Percentiles rank a stretch among this genome's conserved stretches.
Evolutionary conservation across 2,888 invertebrate species (phyloP).

Genomic region (Julus scanicus): DNA sequence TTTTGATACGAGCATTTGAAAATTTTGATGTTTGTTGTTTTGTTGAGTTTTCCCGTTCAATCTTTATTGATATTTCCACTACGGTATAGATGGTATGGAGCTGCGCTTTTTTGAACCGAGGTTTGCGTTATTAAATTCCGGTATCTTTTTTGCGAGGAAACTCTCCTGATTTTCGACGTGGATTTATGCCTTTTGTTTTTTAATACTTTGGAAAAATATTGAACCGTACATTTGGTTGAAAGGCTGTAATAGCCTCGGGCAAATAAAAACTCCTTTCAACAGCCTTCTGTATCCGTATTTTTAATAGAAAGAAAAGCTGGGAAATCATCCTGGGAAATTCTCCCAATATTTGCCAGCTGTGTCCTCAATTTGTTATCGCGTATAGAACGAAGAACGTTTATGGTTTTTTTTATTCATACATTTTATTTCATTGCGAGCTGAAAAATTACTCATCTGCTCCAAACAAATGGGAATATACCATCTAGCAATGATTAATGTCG

Average conservation of each 20-base stretch:
- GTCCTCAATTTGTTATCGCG: slow-evolving; percentile 40
- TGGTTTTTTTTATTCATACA: slow-evolving; percentile 11
- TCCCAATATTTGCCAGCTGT: slow-evolving; percentile 44
- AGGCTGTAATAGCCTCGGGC: slow-evolving; percentile 19
- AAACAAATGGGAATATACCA: neutral
- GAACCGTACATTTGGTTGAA: slow-evolving; percentile 6
- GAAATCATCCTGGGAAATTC: slow-evolving; percentile 44
- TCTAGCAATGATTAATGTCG: neutral
- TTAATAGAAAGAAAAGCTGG: slow-evolving; percentile 43
- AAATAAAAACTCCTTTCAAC: slow-evolving; percentile 45
- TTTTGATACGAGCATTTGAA: neutral
- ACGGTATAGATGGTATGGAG: neutral
- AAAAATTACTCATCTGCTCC: slow-evolving; percentile 4
- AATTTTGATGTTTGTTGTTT: neutral
- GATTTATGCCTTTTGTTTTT: slow-evolving; percentile 39
- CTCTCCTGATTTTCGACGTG: neutral
- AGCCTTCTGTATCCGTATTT: slow-evolving; percentile 13
- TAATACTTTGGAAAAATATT: slow-evolving; percentile 35
- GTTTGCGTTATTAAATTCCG: neutral
- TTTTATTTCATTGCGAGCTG: slow-evolving; percentile 32
- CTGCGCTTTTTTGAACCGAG: neutral
- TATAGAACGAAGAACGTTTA: neutral
- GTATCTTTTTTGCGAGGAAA: neutral
- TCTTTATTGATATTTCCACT: slow-evolving; percentile 4
- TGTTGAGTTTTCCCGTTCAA: neutral